Evolutionary conservation across 53 echinoderm and acorn worm genomes (phyloP), one percentile per base, ranked within the genome.

Genomic region (Glandiceps talaboti): DNA sequence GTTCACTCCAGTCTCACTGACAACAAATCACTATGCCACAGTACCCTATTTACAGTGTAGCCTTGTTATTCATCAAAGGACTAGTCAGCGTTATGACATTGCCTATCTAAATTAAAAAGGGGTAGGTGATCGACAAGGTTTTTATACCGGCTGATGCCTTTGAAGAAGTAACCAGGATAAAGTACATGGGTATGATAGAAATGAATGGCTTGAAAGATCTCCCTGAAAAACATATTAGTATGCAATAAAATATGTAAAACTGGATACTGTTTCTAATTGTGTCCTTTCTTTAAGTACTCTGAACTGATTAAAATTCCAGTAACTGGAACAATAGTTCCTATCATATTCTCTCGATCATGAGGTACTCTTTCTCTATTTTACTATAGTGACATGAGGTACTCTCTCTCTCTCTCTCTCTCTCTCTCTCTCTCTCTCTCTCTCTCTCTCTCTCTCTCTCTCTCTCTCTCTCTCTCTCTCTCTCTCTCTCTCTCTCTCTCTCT

Each of bases 101-200:
- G 28, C 64, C 73, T 75, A 30, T 78, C 74, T 83, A 77, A 83
- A 83, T n/a, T 14, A 73, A 27, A 30, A 73, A 73, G n/a, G 79
- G 83, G 83, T 30, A 75, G 78, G 26, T 73, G 83, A 83, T 77
- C 28, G 83, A 83, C 20, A 27, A 77, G 64, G 64, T 45, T 45
- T 45, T 45, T 45, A n/a, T 45, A 45, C 64, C 64, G 20, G 64
- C 64, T 45, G 64, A 45, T 12, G 20, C 6, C 64, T 45, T 45
- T 45, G 64, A 45, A 20, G 64, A 45, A n/a, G 20, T 45, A 20
- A 6, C 20, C 64, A 20, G 64, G 64, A 45, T 20, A 45, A 45
- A 45, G 64, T 45, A 45, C 6, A 12, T 6, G 20, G 64, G 64
- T 6, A 12, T 45, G 64, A 12, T 45, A 20, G 20, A 45, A 45